Conservation (phyloP, 2,888 invertebrate species). For the Oxyteleia sp. region DNA sequence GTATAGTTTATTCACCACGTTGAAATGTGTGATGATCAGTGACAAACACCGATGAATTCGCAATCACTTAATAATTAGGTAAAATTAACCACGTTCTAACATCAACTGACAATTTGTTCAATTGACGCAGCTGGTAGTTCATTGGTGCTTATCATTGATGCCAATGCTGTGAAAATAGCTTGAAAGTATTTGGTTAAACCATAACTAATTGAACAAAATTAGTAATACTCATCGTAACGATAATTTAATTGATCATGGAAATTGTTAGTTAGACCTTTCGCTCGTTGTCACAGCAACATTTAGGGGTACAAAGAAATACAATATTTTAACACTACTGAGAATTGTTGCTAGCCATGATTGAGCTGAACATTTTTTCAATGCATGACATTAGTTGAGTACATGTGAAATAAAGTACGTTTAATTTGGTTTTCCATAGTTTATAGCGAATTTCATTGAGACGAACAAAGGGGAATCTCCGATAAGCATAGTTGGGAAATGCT, state of each 20-base stretch:
- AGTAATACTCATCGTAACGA: conserved; percentile 20
- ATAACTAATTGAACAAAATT: conserved; percentile 15
- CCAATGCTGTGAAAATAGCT: conserved; percentile 73
- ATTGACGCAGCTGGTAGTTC: too few relatives aligned
- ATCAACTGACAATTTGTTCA: too few relatives aligned
- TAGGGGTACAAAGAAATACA: conserved; percentile 39
- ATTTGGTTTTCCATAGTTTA: conserved; percentile 49
- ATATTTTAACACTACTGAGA: conserved; percentile 54
- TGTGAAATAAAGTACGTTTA: conserved; percentile 24
- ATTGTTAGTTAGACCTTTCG: conserved; percentile 45
- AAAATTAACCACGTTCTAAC: too few relatives aligned
- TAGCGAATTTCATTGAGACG: conserved; percentile 32
- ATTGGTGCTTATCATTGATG: conserved; percentile 74
- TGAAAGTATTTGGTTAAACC: conserved; percentile 28
- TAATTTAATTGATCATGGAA: conserved; percentile 23
- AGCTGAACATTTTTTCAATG: conserved; percentile 36
- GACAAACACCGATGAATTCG: conserved; percentile 70
- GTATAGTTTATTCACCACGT: conserved; percentile 84
- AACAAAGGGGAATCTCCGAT: conserved; percentile 14
- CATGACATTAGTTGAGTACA: conserved; percentile 44
- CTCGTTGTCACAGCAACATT: conserved; percentile 53
- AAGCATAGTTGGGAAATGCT: conserved; percentile 5
- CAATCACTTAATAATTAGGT: too few relatives aligned
- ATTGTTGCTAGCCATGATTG: conserved; percentile 44
- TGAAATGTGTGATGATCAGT: conserved; percentile 78